phyloP scores from a whole-genome alignment of 1,140 invertebrate genomes.

The Hypothenemus hampei region DNA sequence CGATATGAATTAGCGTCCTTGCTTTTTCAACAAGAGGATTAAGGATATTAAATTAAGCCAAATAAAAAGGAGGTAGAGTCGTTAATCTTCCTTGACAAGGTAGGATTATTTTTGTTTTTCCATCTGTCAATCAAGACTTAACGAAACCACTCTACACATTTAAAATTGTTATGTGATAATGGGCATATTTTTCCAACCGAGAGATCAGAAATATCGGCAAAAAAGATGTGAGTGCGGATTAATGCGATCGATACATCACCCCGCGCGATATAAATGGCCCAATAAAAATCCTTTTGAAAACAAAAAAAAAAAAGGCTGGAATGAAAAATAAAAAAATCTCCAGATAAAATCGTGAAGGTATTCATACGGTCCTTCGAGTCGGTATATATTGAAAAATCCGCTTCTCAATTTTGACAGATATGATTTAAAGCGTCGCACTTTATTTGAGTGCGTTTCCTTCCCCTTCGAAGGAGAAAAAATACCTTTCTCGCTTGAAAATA shows the following conservation, averaged over 20 bases:
- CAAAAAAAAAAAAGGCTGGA: slow-evolving; percentile 6
- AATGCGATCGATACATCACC: background rate
- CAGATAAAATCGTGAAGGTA: slow-evolving; percentile 19
- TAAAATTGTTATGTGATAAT: too few species aligned
- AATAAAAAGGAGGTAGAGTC: too few species aligned
- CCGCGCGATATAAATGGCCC: background rate
- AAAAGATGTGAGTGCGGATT: too few species aligned
- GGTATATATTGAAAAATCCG: slow-evolving; percentile 26
- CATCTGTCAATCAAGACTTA: too few species aligned
- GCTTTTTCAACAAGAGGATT: too few species aligned
- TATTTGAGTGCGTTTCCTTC: slow-evolving; percentile 23
- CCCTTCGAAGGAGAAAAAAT: slow-evolving; percentile 4
- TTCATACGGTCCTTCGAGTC: slow-evolving; percentile 21
- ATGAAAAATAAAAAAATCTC: slow-evolving; percentile 6
- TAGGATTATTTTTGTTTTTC: too few species aligned
- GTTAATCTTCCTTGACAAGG: too few species aligned
- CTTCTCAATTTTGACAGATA: slow-evolving; percentile 25
- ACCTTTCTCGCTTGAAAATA: slow-evolving; percentile 1
- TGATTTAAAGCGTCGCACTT: slow-evolving; percentile 24
- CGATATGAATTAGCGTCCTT: too few species aligned
- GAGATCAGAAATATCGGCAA: too few species aligned
- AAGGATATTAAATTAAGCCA: too few species aligned
- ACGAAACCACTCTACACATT: too few species aligned
- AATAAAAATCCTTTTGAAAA: slow-evolving; percentile 19
- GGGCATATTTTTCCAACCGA: too few species aligned